Percentiles rank a stretch among this genome's conserved stretches.
These are phyloP conservation scores for Philopotamus ludificatus DNA, from an alignment of 1,140 invertebrate species.

Conservation along the genomic window DNA sequence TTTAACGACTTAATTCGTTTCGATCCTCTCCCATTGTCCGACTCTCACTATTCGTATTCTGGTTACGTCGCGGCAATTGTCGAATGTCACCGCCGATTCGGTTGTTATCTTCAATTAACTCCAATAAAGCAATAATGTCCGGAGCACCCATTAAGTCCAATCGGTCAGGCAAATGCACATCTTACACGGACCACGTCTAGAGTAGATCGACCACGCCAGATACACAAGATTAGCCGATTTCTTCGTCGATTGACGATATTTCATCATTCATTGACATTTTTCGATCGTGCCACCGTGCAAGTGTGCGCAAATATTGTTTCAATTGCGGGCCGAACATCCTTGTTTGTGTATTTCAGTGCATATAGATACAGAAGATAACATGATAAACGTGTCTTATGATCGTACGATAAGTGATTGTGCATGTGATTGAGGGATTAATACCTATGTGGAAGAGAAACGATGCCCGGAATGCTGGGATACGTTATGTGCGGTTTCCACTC, in stretches of 20 bases:
- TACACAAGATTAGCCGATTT: no score
- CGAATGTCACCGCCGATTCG: conserved; percentile 32
- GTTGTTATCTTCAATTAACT: conserved; percentile 37
- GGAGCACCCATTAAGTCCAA: conserved; percentile 22
- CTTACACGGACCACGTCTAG: background rate
- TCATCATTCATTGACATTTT: background rate
- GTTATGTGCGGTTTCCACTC: conserved; percentile 39
- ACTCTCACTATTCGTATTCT: conserved; percentile 12
- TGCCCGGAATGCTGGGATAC: conserved; percentile 37
- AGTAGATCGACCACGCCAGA: conserved; percentile 6
- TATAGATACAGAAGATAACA: background rate
- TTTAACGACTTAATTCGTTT: conserved; percentile 11
- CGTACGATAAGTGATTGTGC: no score
- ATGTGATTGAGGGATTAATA: no score
- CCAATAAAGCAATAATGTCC: conserved; percentile 39
- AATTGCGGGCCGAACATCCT: background rate
- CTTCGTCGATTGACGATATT: background rate
- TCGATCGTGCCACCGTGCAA: background rate
- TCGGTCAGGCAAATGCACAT: conserved; percentile 17
- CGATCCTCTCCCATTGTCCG: no score
- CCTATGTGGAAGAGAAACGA: no score
- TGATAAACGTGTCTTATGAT: no score
- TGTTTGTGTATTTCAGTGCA: background rate
- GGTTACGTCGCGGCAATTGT: conserved; percentile 18
- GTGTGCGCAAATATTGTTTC: background rate